Base-by-base conservation (phyloP, 2,888 invertebrate genomes). In the Lithophane socia region DNA sequence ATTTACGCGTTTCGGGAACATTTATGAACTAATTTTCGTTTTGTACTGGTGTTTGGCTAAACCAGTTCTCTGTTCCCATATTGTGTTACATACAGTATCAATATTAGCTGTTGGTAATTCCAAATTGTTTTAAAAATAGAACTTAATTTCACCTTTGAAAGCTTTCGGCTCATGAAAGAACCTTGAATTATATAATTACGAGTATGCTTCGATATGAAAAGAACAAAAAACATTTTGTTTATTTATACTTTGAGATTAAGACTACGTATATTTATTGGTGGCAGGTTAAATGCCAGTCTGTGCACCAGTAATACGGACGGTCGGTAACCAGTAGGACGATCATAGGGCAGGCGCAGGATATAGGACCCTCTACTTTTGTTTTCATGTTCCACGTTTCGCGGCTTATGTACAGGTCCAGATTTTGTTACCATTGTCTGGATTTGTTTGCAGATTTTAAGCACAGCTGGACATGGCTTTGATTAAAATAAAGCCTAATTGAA, bases 1-100 rank as follows among this genome's bases (percentile, higher is more conserved):
- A 77, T 85, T 85, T 85, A 85, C 70, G 65, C 29, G 70, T 70
- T 74, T 81, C 58, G 58, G 37, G 52, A 74, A 78, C 69, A 71
- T 80, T 80, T 83, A 72, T 72, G 56, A 69, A 75, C 71, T n/a
- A 52, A 68, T 67, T 72, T 83, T 79, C 73, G 60, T 69, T 61
- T 82, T 21, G 42, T 44, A 65, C 21, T 56, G 29, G 49, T 71
- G 66, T 79, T 79, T 80, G 74, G 2, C n/a, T 56, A 29, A 29
- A 29, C 29, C 29, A 47, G 5, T 52, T 56, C 42, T 37, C 2
- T 44, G 66, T 56, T 18, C n/a, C 1, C 29, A 24, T 16, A 12
- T n/a, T 37, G 10, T 37, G 8, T 37, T 37, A 21, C 4, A 10
- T 16, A 29, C 24, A 10, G 16, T 69, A 18, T 42, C 5, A n/a